Conservation (phyloP, 2,797 vertebrate genomes). For the Acrocephalus scirpaceus region DNA sequence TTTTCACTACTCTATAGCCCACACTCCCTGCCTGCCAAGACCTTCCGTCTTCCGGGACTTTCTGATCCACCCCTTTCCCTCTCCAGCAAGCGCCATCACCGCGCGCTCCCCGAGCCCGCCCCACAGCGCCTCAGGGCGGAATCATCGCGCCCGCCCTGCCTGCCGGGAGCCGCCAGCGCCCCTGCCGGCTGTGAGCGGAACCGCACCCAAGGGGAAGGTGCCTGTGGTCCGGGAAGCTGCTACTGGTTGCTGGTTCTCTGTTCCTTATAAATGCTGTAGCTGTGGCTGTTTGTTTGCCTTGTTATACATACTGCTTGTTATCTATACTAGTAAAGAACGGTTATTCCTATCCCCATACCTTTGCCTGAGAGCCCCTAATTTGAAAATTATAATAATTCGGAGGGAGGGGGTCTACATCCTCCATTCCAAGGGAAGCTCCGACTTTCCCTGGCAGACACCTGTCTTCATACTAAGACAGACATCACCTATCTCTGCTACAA, state of each 20-base stretch:
- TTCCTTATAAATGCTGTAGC: neutral
- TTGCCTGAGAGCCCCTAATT: neutral
- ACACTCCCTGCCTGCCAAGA: too few species aligned
- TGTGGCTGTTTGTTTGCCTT: neutral
- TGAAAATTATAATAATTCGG: neutral
- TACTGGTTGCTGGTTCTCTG: neutral
- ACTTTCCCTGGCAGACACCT: neutral
- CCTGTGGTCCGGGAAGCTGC: neutral
- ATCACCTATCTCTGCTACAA: neutral
- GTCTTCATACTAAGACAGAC: neutral
- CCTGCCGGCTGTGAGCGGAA: neutral
- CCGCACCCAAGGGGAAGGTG: neutral
- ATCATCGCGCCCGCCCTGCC: too few species aligned
- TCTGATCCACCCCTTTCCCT: neutral
- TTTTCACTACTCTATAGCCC: too few species aligned
- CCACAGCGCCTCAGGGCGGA: too few species aligned
- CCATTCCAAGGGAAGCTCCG: neutral
- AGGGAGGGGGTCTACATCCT: neutral
- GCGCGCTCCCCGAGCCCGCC: too few species aligned
- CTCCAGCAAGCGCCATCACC: too few species aligned
- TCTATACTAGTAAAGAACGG: neutral
- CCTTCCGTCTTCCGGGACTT: neutral
- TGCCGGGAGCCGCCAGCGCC: neutral
- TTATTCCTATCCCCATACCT: neutral
- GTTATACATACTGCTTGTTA: neutral